Conservation (phyloP, 2,888 invertebrate genomes). For the Argynnis bischoffii region DNA sequence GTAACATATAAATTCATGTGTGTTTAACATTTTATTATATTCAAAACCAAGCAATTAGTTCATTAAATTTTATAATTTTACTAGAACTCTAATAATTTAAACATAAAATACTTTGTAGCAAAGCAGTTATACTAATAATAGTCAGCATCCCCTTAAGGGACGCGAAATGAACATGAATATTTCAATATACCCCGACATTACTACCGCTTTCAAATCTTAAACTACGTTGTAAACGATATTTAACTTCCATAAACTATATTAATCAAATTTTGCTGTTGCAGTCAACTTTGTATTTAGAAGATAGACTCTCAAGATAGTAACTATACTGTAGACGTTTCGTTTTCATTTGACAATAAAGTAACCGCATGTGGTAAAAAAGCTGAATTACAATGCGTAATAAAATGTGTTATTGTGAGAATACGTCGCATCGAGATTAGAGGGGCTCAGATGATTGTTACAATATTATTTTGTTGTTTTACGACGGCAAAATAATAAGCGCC, state of each 20-base stretch:
- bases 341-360: conserved; percentile 65
- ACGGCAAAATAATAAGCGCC: conserved; percentile 75
- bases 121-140: not conserved
- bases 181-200: conserved; percentile 51
- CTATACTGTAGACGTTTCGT: conserved; percentile 46
- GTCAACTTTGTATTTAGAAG: conserved; percentile 20
- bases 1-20: too few relatives aligned
- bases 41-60: too few relatives aligned
- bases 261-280: conserved; percentile 20
- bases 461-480: conserved; percentile 79
- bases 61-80: too few relatives aligned
- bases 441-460: conserved; percentile 68
- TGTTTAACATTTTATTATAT: too few relatives aligned
- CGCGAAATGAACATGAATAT: conserved; percentile 10
- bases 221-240: conserved; percentile 21
- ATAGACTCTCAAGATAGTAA: conserved; percentile 43
- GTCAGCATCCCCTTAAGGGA: not conserved
- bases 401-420: conserved; percentile 63
- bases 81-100: too few relatives aligned
- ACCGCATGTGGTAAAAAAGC: conserved; percentile 61
- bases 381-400: conserved; percentile 73
- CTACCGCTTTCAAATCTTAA: conserved; percentile 7
- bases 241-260: conserved; percentile 30
- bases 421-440: conserved; percentile 63
- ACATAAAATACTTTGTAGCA: too few relatives aligned